Evolutionary conservation across 2,888 invertebrate species (phyloP).

Genomic region (Zaprionus lineosus): DNA sequence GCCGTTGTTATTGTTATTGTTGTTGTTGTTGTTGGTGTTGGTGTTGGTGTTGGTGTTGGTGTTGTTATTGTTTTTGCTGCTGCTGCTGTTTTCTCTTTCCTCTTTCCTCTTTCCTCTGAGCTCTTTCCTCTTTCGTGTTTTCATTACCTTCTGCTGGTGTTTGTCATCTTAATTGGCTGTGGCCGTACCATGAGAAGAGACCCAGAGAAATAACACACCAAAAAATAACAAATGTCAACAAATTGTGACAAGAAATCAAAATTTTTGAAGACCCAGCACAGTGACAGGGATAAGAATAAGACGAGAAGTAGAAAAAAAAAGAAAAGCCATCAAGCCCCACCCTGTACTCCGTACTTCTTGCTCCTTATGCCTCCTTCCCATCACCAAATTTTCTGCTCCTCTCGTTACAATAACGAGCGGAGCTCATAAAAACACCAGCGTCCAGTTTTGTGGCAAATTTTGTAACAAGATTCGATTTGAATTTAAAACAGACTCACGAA

Average conservation of each 20-base stretch:
- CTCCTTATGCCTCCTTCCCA: no score
- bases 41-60: not conserved
- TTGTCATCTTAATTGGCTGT: conserved; percentile 66
- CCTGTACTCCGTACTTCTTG: no score
- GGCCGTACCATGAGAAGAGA: conserved; percentile 42
- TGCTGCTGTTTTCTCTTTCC: conserved; percentile 33
- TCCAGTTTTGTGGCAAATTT: conserved; percentile 51
- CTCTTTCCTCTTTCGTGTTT: conserved; percentile 52
- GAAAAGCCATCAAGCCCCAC: no score
- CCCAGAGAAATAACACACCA: conserved; percentile 11
- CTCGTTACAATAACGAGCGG: conserved; percentile 48
- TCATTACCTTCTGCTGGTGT: conserved; percentile 35
- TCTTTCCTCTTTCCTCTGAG: conserved; percentile 53
- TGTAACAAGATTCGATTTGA: conserved; percentile 78
- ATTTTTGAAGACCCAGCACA: conserved; percentile 57
- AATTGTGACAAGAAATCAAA: conserved; percentile 77
- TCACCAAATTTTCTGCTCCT: no score
- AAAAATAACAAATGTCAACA: conserved; percentile 73
- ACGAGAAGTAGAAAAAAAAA: conserved; percentile 3
- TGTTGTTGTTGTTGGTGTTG: not conserved
- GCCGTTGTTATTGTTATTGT: conserved; percentile 5
- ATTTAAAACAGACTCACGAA: conserved; percentile 72
- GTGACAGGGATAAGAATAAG: conserved; percentile 43
- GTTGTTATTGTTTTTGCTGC: not conserved
- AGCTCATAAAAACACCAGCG: conserved; percentile 34